Percentiles rank a stretch among this genome's conserved stretches.
These are phyloP conservation scores for Cyrtorhinus lividipennis DNA, from an alignment of 1,140 invertebrate genomes.

Conservation along the genomic window DNA sequence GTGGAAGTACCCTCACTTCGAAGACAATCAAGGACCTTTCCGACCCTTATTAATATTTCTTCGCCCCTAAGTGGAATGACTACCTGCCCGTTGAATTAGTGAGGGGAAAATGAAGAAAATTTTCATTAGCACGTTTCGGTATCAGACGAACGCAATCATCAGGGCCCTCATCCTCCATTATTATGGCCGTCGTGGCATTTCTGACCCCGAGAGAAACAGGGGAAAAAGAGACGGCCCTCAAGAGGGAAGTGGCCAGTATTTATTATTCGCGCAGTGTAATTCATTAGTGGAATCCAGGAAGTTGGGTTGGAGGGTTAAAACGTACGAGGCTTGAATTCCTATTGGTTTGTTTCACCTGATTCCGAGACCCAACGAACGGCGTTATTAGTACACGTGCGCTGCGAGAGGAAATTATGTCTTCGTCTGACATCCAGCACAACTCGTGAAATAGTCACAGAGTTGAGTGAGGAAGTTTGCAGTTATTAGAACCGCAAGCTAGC, in stretches of 20 bases:
- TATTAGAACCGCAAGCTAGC: no score
- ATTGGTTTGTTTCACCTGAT: neutral
- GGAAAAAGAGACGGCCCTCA: neutral
- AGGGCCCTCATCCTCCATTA: neutral
- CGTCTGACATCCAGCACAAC: no score
- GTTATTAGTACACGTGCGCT: neutral
- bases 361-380: neutral
- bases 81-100: neutral
- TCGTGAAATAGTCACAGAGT: no score
- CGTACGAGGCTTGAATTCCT: neutral
- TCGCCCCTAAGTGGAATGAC: neutral
- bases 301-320: neutral
- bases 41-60: neutral
- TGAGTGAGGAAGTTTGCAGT: no score
- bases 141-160: neutral
- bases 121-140: constrained; percentile 4
- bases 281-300: constrained; percentile 9
- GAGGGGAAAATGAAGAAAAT: neutral
- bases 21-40: no score
- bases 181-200: neutral
- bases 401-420: no score
- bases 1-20: no score
- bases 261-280: constrained; percentile 8
- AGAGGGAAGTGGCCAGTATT: neutral
- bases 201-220: neutral